A percentile compares a stretch with the other conserved stretches of the same genome.
Conservation (phyloP, 2,888 invertebrate species). For the Brachynemurus nebulosus region DNA sequence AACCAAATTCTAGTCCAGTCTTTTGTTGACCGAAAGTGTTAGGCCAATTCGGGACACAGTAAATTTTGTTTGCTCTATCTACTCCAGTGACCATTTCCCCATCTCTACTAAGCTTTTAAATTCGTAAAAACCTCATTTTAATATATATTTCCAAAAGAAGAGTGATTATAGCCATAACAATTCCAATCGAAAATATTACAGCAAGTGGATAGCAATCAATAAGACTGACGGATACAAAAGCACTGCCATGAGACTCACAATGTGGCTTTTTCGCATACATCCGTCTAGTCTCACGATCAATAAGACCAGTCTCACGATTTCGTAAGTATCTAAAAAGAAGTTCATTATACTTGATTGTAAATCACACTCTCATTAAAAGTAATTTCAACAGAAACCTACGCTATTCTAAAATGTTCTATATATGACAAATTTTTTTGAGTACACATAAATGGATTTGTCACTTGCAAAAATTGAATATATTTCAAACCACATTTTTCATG, state of each 20-base stretch:
- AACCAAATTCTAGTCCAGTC: too few species aligned
- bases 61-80: too few species aligned
- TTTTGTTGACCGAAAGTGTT: too few species aligned
- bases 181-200: conserved; percentile 24
- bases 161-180: conserved; percentile 21
- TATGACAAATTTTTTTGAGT: conserved; percentile 47
- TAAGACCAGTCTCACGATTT: conserved; percentile 44
- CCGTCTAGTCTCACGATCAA: conserved; percentile 37
- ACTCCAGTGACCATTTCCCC: too few species aligned
- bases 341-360: conserved; percentile 1
- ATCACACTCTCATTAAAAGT: background rate
- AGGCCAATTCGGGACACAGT: too few species aligned
- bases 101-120: too few species aligned
- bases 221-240: conserved; percentile 45
- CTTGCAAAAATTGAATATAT: conserved; percentile 46
- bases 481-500: conserved; percentile 58
- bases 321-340: conserved; percentile 34
- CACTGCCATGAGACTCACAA: conserved; percentile 39
- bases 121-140: conserved; percentile 4
- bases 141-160: conserved; percentile 23
- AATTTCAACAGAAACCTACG: conserved; percentile 28
- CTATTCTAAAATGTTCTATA: conserved; percentile 47
- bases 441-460: conserved; percentile 48
- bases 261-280: conserved; percentile 44
- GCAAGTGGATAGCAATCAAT: conserved; percentile 40